These are phyloP conservation scores for Cheilosia grossa DNA, from an alignment of 2,888 invertebrate genomes.

Conservation along the genomic window DNA sequence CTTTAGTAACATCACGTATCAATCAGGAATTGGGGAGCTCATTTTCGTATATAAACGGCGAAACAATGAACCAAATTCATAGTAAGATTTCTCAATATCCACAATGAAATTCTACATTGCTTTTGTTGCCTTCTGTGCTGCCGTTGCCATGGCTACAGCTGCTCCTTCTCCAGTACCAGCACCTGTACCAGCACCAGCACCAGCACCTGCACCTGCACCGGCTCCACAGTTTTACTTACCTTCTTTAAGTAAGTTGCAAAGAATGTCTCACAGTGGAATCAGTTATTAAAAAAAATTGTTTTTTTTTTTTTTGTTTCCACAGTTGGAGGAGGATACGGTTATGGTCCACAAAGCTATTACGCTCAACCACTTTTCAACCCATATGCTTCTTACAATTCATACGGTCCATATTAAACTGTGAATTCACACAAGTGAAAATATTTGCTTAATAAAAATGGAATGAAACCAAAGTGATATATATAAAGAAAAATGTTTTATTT, in stretches of 20 bases:
- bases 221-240: neutral
- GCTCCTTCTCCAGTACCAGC: conserved; percentile 6
- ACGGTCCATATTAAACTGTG: neutral
- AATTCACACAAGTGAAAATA: neutral
- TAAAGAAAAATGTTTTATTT: no score
- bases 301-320: neutral
- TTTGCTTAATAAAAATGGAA: neutral
- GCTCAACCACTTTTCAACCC: neutral
- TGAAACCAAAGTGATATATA: neutral
- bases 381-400: neutral
- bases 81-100: neutral
- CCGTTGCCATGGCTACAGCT: conserved; percentile 9
- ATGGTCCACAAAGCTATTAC: neutral
- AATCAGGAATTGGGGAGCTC: conserved; percentile 1
- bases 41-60: conserved; percentile 2
- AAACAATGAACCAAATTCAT: neutral
- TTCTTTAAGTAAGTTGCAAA: neutral
- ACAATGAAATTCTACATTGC: conserved; percentile 3
- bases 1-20: conserved; percentile 22
- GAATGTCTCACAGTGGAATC: neutral
- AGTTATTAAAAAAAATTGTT: neutral
- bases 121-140: conserved; percentile 23
- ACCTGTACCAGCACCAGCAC: conserved; percentile 5
- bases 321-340: neutral
- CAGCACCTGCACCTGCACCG: conserved; percentile 3